Evolutionary conservation across 92 coral and sea anemone species (phyloP).

Genomic region (Pocillopora meandrina): DNA sequence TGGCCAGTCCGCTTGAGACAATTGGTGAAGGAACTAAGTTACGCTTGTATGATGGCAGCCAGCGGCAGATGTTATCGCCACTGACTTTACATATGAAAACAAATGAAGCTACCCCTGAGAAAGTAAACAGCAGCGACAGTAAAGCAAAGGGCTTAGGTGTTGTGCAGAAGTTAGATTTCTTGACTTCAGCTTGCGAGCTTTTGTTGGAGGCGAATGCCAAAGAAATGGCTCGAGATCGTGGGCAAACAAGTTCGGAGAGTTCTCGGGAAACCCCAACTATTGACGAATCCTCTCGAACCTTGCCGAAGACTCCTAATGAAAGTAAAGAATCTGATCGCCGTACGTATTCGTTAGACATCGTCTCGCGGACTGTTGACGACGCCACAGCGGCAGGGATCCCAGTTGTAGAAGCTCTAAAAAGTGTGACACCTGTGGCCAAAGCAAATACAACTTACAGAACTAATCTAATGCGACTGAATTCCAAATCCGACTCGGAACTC

Average conservation of each 20-base stretch:
- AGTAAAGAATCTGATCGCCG: conserved; percentile 50
- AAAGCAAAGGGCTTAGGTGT: conserved; percentile 54
- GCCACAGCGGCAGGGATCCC: conserved; percentile 81
- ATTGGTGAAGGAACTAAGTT: conserved; percentile 76
- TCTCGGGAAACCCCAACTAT: neutral
- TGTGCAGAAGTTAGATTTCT: conserved; percentile 72
- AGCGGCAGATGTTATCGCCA: conserved; percentile 56
- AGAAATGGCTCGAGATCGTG: conserved; percentile 18
- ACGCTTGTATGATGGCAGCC: conserved; percentile 77
- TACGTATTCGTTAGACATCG: conserved; percentile 79
- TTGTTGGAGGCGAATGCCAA: conserved; percentile 49
- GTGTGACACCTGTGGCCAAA: conserved; percentile 42
- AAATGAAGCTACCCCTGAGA: conserved; percentile 24
- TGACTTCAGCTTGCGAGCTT: conserved; percentile 90
- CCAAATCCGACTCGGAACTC: conserved; percentile 63
- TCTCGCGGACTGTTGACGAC: conserved; percentile 68
- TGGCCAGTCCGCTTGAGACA: conserved; percentile 89
- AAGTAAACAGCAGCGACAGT: conserved; percentile 15
- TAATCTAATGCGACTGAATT: conserved; percentile 30
- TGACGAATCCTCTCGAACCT: conserved; percentile 2
- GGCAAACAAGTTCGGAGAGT: neutral
- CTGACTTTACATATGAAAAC: conserved; percentile 36
- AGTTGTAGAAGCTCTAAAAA: conserved; percentile 66
- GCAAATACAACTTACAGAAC: conserved; percentile 23
- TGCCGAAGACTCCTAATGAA: neutral